Evolutionary conservation across 2,888 invertebrate species (phyloP).

Genomic region (Anarsia innoxiella): DNA sequence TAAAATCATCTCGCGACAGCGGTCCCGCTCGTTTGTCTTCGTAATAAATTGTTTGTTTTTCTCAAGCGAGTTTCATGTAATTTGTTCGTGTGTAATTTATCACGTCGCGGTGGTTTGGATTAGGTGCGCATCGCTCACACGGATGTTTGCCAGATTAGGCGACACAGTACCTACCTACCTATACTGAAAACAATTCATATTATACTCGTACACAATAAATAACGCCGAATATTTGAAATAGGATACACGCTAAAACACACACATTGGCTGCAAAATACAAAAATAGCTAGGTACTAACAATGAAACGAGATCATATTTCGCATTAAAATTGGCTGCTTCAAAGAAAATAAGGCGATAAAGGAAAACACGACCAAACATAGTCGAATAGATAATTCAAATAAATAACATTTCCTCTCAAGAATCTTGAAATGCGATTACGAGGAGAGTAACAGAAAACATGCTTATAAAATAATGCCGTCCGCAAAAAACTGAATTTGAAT

Average conservation of each 20-base stretch:
- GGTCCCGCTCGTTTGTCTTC: conserved; percentile 45
- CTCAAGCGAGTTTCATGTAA: conserved; percentile 45
- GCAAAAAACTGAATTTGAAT: conserved; percentile 43
- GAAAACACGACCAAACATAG: conserved; percentile 15
- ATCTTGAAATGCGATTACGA: conserved; percentile 30
- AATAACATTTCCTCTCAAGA: conserved; percentile 22
- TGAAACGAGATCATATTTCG: too few species aligned
- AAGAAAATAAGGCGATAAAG: conserved; percentile 15
- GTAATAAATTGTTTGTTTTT: conserved; percentile 66
- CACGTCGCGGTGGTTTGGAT: conserved; percentile 47
- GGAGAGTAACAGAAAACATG: conserved; percentile 27
- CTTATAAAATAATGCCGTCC: conserved; percentile 36
- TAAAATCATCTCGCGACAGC: conserved; percentile 42
- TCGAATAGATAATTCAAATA: conserved; percentile 20
- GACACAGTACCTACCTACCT: too few species aligned
- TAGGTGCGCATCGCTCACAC: conserved; percentile 44
- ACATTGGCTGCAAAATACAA: too few species aligned
- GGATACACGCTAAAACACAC: too few species aligned
- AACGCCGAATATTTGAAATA: too few species aligned
- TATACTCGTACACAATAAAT: too few species aligned
- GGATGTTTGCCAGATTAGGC: conserved; percentile 36
- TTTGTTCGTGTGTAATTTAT: conserved; percentile 59
- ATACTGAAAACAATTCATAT: too few species aligned
- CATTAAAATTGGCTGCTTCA: conserved; percentile 6
- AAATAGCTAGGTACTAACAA: too few species aligned